These are phyloP conservation scores for Pica pica DNA, from an alignment of 2,113 vertebrate species.

Conservation along the genomic window DNA sequence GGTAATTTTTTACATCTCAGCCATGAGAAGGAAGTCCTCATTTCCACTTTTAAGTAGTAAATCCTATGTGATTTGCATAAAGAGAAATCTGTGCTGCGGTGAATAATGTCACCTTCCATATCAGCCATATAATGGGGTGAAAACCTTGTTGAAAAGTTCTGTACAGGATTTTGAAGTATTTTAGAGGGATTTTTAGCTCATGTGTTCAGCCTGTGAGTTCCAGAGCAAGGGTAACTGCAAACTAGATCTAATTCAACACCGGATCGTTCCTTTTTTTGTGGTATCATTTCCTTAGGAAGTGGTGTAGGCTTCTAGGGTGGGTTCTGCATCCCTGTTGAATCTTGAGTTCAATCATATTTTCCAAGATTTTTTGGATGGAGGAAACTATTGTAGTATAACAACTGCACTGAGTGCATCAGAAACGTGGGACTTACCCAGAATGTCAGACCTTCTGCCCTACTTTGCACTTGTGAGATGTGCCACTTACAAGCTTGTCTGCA, in stretches of 20 bases:
- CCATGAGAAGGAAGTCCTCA: not conserved
- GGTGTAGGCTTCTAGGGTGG: not conserved
- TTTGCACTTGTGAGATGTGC: not conserved
- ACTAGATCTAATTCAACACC: not conserved
- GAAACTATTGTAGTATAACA: not conserved
- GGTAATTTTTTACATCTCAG: not conserved
- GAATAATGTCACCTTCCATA: not conserved
- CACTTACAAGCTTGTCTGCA: not conserved
- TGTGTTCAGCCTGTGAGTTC: not conserved
- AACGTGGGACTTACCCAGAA: not conserved
- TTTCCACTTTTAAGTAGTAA: not conserved
- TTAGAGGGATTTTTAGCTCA: not conserved
- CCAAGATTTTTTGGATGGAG: not conserved
- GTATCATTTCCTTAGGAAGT: not conserved
- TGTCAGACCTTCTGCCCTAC: not conserved
- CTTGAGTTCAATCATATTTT: not conserved
- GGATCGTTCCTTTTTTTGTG: not conserved
- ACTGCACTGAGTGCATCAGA: accelerated
- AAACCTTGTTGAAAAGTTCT: not conserved
- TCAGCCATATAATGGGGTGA: not conserved
- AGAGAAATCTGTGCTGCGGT: not conserved
- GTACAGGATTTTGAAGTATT: not conserved
- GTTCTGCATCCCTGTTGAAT: not conserved
- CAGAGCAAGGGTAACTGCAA: not conserved
- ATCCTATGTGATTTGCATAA: not conserved